A percentile compares a stretch with the other conserved stretches of the same genome.
Evolutionary conservation across 2,888 invertebrate genomes (phyloP).

Genomic region (Tetanocera ferruginea): DNA sequence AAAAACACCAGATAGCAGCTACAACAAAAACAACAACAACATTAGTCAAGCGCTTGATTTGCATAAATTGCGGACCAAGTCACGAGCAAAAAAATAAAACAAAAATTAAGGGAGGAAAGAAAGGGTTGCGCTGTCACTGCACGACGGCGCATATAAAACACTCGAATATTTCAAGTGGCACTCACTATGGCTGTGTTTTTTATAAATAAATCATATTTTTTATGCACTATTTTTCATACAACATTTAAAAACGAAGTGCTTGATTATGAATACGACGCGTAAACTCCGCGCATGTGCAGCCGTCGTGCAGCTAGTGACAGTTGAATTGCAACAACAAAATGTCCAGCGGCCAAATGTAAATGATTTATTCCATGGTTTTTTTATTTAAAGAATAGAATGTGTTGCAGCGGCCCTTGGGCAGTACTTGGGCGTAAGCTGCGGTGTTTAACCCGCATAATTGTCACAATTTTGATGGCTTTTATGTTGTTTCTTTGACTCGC

Average conservation of each 20-base stretch:
- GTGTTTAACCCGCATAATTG: constrained; percentile 61
- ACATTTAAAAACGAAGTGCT: not conserved
- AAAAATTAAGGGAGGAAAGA: not conserved
- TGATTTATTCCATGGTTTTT: too few species aligned
- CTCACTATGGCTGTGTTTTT: constrained; percentile 1
- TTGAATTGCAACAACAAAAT: not conserved
- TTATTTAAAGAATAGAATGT: too few species aligned
- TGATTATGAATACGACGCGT: not conserved
- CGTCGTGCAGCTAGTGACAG: not conserved
- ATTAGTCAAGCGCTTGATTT: constrained; percentile 8
- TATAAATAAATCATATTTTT: not conserved
- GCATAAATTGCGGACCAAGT: constrained; percentile 15
- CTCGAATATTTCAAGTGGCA: constrained; percentile 27
- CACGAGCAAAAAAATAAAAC: not conserved
- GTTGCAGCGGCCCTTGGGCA: not conserved
- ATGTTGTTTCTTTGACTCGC: not conserved
- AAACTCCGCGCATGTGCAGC: not conserved
- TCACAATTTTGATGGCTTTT: constrained; percentile 59
- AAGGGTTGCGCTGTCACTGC: not conserved
- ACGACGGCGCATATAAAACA: constrained; percentile 2
- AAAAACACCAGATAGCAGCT: constrained; percentile 2
- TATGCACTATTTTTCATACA: not conserved
- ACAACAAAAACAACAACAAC: constrained; percentile 1
- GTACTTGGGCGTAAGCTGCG: constrained; percentile 40
- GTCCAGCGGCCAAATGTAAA: not conserved